phyloP scores from a whole-genome alignment of 2,113 vertebrate genomes.

The Atlantisia rogersi region DNA sequence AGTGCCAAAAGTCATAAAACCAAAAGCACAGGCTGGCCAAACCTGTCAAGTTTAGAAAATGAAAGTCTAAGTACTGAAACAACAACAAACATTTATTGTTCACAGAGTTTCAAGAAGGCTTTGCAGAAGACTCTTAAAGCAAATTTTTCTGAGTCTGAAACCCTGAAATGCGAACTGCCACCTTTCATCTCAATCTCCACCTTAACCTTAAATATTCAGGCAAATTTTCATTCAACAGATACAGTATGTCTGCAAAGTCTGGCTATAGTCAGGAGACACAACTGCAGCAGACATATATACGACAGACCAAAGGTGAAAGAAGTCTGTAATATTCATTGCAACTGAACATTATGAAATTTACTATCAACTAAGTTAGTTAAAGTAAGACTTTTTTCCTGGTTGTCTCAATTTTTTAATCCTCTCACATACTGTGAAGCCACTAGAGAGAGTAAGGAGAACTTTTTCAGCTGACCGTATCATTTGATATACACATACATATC shows the following conservation, averaged over 20 bases:
- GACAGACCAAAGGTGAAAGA: background rate
- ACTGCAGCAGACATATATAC: background rate
- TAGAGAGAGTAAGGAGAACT: background rate
- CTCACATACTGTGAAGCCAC: background rate
- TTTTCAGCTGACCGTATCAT: background rate
- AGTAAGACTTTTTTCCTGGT: rapidly evolving
- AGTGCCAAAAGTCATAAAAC: background rate
- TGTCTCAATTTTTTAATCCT: background rate
- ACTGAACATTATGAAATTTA: background rate
- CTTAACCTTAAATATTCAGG: background rate
- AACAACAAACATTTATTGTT: background rate
- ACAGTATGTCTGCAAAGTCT: background rate
- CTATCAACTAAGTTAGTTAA: background rate
- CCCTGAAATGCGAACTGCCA: background rate
- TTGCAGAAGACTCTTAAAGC: background rate
- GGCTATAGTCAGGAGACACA: background rate
- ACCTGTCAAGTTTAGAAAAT: background rate
- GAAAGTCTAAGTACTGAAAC: background rate
- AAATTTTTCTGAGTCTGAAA: background rate
- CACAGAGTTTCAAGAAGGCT: background rate
- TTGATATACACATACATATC: background rate
- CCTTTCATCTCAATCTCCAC: background rate
- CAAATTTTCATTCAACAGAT: background rate
- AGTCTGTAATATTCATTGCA: background rate
- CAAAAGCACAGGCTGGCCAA: background rate